Conservation (phyloP, 2,113 vertebrate genomes). For the Oryzias javanicus region DNA sequence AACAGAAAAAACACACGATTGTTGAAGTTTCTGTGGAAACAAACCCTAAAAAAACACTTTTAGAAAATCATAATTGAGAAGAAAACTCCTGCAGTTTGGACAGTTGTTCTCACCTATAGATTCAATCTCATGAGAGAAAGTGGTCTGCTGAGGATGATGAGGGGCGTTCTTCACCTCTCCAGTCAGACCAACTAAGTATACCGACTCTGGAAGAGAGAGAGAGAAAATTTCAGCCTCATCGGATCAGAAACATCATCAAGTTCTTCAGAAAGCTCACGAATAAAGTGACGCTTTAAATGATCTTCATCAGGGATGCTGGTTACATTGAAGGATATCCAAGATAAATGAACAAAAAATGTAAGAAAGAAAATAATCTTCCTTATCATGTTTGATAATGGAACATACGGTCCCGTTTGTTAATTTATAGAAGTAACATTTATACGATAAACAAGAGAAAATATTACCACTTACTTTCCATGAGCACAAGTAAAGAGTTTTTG, state of each 20-base stretch:
- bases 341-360: too few relatives aligned
- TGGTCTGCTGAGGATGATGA: slow-evolving; percentile 57
- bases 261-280: too few relatives aligned
- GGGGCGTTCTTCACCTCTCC: slow-evolving; percentile 68
- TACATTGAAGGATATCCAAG: too few relatives aligned
- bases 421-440: too few relatives aligned
- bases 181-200: slow-evolving; percentile 78
- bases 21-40: background rate
- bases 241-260: background rate
- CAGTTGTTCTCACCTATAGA: slow-evolving; percentile 77
- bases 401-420: too few relatives aligned
- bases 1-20: too few relatives aligned
- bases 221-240: too few relatives aligned
- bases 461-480: slow-evolving; percentile 81
- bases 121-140: slow-evolving; percentile 76
- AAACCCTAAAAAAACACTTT: background rate
- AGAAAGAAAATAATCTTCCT: too few relatives aligned
- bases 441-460: background rate
- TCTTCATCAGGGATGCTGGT: background rate
- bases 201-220: slow-evolving; percentile 58
- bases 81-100: background rate
- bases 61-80: background rate
- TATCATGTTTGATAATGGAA: too few relatives aligned
- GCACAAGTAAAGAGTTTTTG: slow-evolving; percentile 79
- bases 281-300: background rate